Evolutionary conservation across 2,113 vertebrate species (phyloP), one percentile per base, ranked within the genome.

Genomic region (Dissostichus mawsoni): DNA sequence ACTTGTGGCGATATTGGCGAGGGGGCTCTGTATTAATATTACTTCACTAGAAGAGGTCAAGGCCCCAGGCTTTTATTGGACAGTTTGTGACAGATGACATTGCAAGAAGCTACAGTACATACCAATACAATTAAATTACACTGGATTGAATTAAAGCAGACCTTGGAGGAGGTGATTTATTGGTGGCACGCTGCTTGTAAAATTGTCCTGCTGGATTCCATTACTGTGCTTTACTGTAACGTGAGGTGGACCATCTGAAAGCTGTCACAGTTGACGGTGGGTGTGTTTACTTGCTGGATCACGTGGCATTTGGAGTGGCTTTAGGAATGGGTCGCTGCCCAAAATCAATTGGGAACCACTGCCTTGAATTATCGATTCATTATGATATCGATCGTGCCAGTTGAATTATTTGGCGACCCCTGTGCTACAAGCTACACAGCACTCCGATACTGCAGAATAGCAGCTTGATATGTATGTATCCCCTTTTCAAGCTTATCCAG

Each of bases 51-150:
- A 44, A 23, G 81, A 83, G 93, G 90, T 94, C 93, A 93, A 91
- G 91, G 89, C 91, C 76, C 45, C 1, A 2, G 76, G 80, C 55
- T 84, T 93, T 93, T 89, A 92, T 89, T 87, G 85, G 91, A 80
- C 62, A 75, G 48, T 76, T 86, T 81, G 87, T 91, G 89, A 93
- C 91, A 80, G 90, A 92, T 92, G 91, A 93, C 93, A 92, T 91
- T 87, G 91, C 81, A 65, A 87, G 91, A 89, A 70, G 83, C 87
- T 68, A 81, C 85, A 78, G 90, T 85, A 89, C 91, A 87, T 89
- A 85, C 87, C 90, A 87, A 90, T 93, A 91, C 92, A 92, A 92
- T 91, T 71, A 83, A 87, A 93, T 91, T 86, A 87, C 88, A 48
- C 78, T 55, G 80, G 87, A 91, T 88, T 90, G 90, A 92, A 93